These are phyloP conservation scores for Macrotis lagotis DNA, from an alignment of 2,113 vertebrate species.

Conservation along the genomic window DNA sequence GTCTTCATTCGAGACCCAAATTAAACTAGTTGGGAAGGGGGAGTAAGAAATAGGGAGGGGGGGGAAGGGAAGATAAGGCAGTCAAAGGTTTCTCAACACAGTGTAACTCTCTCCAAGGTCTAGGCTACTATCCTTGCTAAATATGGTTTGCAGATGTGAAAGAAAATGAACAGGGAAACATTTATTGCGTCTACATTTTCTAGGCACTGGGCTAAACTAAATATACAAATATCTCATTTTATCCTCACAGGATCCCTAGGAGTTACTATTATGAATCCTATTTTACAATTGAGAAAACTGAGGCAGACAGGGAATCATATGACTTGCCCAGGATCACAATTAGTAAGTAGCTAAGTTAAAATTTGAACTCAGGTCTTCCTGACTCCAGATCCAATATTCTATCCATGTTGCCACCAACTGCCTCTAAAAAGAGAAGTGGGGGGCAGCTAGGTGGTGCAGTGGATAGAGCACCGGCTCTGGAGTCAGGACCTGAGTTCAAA, in stretches of 20 bases:
- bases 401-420: not conserved
- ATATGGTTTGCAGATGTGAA: not conserved
- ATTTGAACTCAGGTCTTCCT: not conserved
- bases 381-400: not conserved
- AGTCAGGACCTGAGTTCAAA: too few species aligned
- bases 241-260: not conserved
- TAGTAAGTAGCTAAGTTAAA: not conserved
- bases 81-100: not conserved
- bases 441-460: too few species aligned
- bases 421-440: not conserved
- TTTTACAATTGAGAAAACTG: not conserved
- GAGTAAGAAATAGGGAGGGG: fast-evolving
- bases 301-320: not conserved
- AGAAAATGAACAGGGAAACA: not conserved
- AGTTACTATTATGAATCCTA: not conserved
- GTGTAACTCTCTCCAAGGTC: not conserved
- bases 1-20: not conserved
- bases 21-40: not conserved
- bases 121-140: not conserved
- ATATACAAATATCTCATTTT: not conserved
- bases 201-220: not conserved
- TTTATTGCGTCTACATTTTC: not conserved
- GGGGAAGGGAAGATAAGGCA: not conserved
- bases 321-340: not conserved
- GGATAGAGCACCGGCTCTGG: too few species aligned